A percentile compares a stretch with the other conserved stretches of the same genome.
Evolutionary conservation across 2,113 vertebrate species (phyloP).

Genomic region (Lipophrys pholis): DNA sequence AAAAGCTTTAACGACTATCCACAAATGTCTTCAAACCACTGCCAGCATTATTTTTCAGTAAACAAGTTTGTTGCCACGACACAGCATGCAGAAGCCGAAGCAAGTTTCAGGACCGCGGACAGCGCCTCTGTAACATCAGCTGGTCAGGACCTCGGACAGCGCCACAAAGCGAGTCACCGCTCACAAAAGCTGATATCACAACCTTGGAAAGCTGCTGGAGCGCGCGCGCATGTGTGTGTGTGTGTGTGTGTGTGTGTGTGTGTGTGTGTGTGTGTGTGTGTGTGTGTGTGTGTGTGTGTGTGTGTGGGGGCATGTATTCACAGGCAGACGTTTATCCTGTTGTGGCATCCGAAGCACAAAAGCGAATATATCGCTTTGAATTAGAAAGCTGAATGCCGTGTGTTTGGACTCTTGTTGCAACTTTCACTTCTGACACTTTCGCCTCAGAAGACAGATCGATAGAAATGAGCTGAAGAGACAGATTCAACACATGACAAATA

Average conservation of each 20-base stretch:
- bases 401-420: constrained; percentile 8
- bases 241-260: background rate
- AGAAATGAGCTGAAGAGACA: constrained; percentile 41
- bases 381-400: constrained; percentile 19
- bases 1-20: background rate
- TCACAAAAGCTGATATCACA: constrained; percentile 23
- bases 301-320: background rate
- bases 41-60: background rate
- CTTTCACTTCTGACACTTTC: constrained; percentile 44
- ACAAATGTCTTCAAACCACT: background rate
- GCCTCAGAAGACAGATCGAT: constrained; percentile 49
- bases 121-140: constrained; percentile 44
- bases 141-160: constrained; percentile 67
- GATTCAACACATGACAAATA: constrained; percentile 46
- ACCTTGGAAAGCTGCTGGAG: constrained; percentile 36
- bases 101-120: constrained; percentile 60
- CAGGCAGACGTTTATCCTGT: constrained; percentile 8
- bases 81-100: background rate
- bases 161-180: background rate
- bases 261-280: constrained; percentile 7
- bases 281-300: constrained; percentile 5
- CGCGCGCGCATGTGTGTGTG: background rate
- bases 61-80: constrained; percentile 2
- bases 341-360: constrained; percentile 34
- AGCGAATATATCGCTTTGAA: constrained; percentile 34